Evolutionary conservation across 2,888 invertebrate species (phyloP).

Genomic region (Drosophila antonietae): DNA sequence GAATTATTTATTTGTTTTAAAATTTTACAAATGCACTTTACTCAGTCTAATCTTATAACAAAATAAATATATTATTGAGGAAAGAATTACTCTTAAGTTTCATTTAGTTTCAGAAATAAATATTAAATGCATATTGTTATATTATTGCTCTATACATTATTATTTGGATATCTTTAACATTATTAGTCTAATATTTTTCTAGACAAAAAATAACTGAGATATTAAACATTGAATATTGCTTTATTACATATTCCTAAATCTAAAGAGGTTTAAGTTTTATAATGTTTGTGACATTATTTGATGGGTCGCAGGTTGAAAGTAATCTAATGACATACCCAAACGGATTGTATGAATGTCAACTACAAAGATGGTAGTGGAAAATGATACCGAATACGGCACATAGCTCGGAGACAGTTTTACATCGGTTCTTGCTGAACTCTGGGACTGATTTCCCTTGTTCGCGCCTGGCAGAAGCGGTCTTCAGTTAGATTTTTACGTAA

Average conservation of each 20-base stretch:
- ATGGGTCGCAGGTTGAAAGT: not conserved
- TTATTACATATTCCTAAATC: not conserved
- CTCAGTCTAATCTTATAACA: not conserved
- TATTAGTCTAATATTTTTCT: not conserved
- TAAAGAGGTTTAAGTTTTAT: not conserved
- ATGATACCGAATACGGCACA: not conserved
- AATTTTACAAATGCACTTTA: not conserved
- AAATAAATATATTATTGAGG: not conserved
- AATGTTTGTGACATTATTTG: not conserved
- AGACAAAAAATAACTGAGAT: not conserved
- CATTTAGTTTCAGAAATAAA: not conserved
- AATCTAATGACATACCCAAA: not conserved
- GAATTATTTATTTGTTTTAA: not conserved
- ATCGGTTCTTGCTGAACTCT: conserved; percentile 54
- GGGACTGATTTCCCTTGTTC: conserved; percentile 70
- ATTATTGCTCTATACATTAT: not conserved
- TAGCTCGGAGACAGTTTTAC: conserved; percentile 7
- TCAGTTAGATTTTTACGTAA: conserved; percentile 81
- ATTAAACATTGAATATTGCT: not conserved
- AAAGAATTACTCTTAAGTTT: not conserved
- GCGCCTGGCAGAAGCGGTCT: conserved; percentile 82
- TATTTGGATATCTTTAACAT: not conserved
- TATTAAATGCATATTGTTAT: not conserved
- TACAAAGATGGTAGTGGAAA: not conserved
- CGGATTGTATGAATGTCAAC: too few relatives aligned